Conservation (phyloP, 2,888 invertebrate genomes). For the Aelia acuminata region DNA sequence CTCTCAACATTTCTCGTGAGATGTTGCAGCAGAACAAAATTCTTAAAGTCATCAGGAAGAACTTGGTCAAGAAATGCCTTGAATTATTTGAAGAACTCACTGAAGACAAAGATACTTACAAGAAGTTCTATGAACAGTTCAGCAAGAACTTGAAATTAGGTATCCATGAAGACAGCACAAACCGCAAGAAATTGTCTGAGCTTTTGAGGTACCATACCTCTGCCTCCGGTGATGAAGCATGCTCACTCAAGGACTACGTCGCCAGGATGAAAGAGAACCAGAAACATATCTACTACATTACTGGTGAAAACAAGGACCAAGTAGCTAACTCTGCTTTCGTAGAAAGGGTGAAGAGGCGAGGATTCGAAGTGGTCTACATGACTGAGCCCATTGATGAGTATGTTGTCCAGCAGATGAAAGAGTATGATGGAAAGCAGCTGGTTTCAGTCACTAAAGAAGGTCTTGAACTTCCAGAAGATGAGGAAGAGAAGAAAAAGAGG, state of each 20-base stretch:
- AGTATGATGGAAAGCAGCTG: constrained; percentile 95
- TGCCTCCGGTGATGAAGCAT: constrained; percentile 93
- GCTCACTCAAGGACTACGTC: constrained; percentile 96
- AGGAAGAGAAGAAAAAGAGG: constrained; percentile 96
- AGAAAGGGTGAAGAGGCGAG: constrained; percentile 97
- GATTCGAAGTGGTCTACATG: constrained; percentile 99
- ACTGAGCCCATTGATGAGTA: constrained; percentile 99
- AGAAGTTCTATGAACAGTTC: constrained; percentile 99
- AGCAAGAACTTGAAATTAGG: constrained; percentile 97
- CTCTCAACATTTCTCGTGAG: constrained; percentile 98
- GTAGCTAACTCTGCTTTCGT: constrained; percentile 98
- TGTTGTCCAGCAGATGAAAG: constrained; percentile 97
- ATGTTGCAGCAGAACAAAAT: constrained; percentile 99
- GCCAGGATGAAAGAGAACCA: constrained; percentile 98
- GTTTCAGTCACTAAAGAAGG: constrained; percentile 99
- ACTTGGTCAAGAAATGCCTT: constrained; percentile 97
- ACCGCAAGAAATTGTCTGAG: constrained; percentile 91
- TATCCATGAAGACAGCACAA: constrained; percentile 96
- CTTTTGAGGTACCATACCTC: constrained; percentile 94
- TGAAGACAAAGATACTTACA: constrained; percentile 97
- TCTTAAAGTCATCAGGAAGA: constrained; percentile 98
- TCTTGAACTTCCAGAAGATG: constrained; percentile 95
- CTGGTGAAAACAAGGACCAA: constrained; percentile 93
- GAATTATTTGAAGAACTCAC: constrained; percentile 96
- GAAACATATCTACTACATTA: constrained; percentile 98